phyloP scores from a whole-genome alignment of 2,113 vertebrate species.

The Antechinus stuartii region DNA sequence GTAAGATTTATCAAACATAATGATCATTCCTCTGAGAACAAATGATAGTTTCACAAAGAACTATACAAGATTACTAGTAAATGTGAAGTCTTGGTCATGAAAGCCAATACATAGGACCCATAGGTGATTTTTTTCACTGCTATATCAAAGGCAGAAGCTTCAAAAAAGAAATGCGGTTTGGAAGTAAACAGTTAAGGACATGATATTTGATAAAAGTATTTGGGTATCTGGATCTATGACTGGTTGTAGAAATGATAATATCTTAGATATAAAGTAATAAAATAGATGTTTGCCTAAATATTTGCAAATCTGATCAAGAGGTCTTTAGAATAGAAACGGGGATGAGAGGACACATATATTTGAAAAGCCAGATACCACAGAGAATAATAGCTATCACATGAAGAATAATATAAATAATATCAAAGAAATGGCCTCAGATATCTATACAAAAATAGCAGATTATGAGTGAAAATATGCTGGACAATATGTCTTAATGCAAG shows the following conservation, averaged over 20 bases:
- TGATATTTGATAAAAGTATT: not conserved
- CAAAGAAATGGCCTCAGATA: constrained; percentile 37
- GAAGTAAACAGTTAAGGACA: not conserved
- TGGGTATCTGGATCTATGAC: not conserved
- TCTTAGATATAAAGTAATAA: not conserved
- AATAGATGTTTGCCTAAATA: not conserved
- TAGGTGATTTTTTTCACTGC: not conserved
- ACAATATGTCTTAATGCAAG: not conserved
- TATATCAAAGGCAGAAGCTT: not conserved
- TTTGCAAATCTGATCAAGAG: constrained; percentile 50
- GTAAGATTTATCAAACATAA: not conserved
- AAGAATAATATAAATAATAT: constrained; percentile 71
- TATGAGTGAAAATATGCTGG: not conserved
- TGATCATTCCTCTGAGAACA: not conserved
- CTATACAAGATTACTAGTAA: not conserved
- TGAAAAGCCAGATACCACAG: constrained; percentile 56
- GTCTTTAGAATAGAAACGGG: constrained; percentile 33
- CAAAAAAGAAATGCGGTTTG: not conserved
- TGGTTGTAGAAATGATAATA: not conserved
- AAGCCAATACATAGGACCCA: not conserved
- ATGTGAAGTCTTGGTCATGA: not conserved
- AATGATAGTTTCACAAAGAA: not conserved
- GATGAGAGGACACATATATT: constrained; percentile 59
- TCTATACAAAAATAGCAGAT: not conserved
- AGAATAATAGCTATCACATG: constrained; percentile 71